Evolutionary conservation across 2,113 vertebrate species (phyloP).

Genomic region (Tenrec ecaudatus): DNA sequence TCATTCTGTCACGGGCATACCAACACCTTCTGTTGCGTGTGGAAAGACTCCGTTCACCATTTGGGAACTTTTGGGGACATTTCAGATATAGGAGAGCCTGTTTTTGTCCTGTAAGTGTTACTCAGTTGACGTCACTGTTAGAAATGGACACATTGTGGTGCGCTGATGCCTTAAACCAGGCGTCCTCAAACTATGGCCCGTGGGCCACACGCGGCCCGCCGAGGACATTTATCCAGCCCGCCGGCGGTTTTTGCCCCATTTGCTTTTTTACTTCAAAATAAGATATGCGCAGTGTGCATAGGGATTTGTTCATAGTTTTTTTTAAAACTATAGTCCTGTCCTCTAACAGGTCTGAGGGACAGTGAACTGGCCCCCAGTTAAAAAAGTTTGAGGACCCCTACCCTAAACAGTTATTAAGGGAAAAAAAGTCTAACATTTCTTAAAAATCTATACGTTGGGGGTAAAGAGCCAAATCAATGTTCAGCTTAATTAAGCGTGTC

Average conservation of each 20-base stretch:
- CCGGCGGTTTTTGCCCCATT: no score
- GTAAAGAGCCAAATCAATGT: neutral
- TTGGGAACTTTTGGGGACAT: neutral
- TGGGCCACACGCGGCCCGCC: no score
- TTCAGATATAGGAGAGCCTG: neutral
- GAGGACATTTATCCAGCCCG: no score
- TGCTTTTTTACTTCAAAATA: no score
- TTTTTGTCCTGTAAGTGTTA: neutral
- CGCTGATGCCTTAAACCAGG: neutral
- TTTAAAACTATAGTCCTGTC: no score
- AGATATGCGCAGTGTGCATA: no score
- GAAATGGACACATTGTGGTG: neutral
- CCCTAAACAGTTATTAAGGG: neutral
- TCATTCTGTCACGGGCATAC: neutral
- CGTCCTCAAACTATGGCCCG: no score
- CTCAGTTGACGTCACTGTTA: neutral
- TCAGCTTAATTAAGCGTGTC: neutral
- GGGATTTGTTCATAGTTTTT: no score
- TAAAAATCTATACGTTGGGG: constrained; percentile 2
- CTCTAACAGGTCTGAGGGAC: no score
- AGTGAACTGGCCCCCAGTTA: no score
- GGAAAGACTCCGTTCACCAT: neutral
- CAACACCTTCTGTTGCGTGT: neutral
- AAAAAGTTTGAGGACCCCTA: no score
- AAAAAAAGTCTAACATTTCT: constrained; percentile 33